These are phyloP conservation scores for Troilus luridus DNA, from an alignment of 2,888 invertebrate species.

Conservation along the genomic window DNA sequence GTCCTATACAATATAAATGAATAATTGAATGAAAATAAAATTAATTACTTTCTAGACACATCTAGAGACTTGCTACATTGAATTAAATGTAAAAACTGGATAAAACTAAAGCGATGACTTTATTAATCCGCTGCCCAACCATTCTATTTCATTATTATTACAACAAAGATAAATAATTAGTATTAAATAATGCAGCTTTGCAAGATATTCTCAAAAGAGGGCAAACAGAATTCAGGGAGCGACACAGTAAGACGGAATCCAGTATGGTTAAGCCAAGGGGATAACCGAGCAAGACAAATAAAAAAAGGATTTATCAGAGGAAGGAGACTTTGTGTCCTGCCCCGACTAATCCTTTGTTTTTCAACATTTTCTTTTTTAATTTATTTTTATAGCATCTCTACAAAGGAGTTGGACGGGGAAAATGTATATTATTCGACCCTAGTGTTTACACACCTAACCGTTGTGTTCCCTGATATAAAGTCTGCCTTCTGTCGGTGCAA, in stretches of 20 bases:
- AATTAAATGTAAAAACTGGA: no score
- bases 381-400: constrained; percentile 21
- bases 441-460: background rate
- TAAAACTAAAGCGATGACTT: no score
- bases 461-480: background rate
- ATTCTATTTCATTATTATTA: no score
- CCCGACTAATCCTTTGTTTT: background rate
- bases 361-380: constrained; percentile 33
- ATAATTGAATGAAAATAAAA: no score
- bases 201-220: background rate
- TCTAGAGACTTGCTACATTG: no score
- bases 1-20: no score
- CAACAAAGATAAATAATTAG: no score
- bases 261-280: constrained; percentile 7
- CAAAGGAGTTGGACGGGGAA: background rate
- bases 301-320: constrained; percentile 40
- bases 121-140: no score
- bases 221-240: background rate
- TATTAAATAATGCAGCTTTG: background rate
- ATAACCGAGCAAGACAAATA: constrained; percentile 45
- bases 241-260: background rate
- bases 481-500: background rate
- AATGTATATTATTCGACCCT: background rate
- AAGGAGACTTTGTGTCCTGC: constrained; percentile 13
- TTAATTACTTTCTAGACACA: no score